These are phyloP conservation scores for Pteronura brasiliensis DNA, from an alignment of 2,113 vertebrate genomes.

Conservation along the genomic window DNA sequence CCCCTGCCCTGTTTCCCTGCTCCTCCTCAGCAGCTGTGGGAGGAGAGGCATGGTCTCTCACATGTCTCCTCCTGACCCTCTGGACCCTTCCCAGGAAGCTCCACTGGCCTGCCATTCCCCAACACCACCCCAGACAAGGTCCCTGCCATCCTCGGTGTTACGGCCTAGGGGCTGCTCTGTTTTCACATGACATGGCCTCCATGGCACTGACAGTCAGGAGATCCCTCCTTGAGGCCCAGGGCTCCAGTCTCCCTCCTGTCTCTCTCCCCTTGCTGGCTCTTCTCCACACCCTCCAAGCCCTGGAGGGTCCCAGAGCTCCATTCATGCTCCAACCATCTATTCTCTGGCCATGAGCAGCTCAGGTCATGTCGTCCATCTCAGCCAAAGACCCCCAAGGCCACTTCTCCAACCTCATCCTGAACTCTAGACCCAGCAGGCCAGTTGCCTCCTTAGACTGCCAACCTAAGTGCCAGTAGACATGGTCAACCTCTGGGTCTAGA, in stretches of 20 bases:
- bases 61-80: not conserved
- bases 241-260: not conserved
- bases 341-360: not conserved
- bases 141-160: rapidly evolving
- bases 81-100: not conserved
- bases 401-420: not conserved
- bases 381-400: not conserved
- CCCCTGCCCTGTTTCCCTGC: not conserved
- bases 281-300: not conserved
- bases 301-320: not conserved
- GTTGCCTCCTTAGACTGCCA: not conserved
- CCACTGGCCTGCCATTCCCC: not conserved
- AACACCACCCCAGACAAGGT: not conserved
- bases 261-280: not conserved
- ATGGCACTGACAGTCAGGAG: rapidly evolving
- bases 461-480: not conserved
- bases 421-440: not conserved
- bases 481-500: not conserved
- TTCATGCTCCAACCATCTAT: not conserved
- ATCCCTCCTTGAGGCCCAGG: not conserved
- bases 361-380: too few species aligned
- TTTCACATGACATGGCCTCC: not conserved
- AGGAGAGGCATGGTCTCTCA: not conserved
- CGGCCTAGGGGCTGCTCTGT: not conserved
- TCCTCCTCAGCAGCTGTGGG: too few species aligned